These are phyloP conservation scores for Hirtodrosophila duncani DNA, from an alignment of 2,888 invertebrate genomes.

Conservation along the genomic window DNA sequence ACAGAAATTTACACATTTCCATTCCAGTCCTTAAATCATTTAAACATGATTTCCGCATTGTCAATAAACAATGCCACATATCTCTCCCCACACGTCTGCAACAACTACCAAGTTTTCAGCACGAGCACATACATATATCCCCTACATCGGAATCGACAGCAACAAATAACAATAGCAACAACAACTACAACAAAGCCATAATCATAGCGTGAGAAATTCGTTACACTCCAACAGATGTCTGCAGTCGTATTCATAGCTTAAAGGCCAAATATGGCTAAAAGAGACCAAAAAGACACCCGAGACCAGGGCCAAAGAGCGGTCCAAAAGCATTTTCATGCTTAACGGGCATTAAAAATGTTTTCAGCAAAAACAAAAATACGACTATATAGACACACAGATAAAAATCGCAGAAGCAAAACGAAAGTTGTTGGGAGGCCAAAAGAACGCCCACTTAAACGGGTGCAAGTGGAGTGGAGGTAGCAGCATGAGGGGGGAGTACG, in stretches of 20 bases:
- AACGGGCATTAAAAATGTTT: slow-evolving; percentile 70
- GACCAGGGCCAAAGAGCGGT: slow-evolving; percentile 10
- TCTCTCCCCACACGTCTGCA: background rate
- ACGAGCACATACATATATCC: background rate
- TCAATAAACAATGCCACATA: too few species aligned
- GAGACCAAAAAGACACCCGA: background rate
- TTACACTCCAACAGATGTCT: slow-evolving; percentile 73
- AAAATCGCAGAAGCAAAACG: slow-evolving; percentile 48
- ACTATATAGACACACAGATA: slow-evolving; percentile 39
- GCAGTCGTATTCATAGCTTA: slow-evolving; percentile 48
- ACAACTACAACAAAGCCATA: slow-evolving; percentile 57
- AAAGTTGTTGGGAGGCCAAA: slow-evolving; percentile 4
- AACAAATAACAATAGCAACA: slow-evolving; percentile 44
- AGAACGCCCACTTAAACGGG: slow-evolving; percentile 44
- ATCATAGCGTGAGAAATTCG: slow-evolving; percentile 78
- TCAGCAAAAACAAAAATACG: slow-evolving; percentile 44
- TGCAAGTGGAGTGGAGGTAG: slow-evolving; percentile 18
- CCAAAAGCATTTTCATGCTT: slow-evolving; percentile 72
- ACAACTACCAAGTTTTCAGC: background rate
- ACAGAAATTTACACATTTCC: too few species aligned
- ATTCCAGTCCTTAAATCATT: too few species aligned
- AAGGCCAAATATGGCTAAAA: slow-evolving; percentile 54
- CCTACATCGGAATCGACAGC: background rate
- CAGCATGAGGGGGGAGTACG: slow-evolving; percentile 1
- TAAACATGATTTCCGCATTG: too few species aligned